Percentiles rank a stretch among this genome's conserved stretches.
Conservation (phyloP, 2,113 vertebrate species). For the Percina caprodes region DNA sequence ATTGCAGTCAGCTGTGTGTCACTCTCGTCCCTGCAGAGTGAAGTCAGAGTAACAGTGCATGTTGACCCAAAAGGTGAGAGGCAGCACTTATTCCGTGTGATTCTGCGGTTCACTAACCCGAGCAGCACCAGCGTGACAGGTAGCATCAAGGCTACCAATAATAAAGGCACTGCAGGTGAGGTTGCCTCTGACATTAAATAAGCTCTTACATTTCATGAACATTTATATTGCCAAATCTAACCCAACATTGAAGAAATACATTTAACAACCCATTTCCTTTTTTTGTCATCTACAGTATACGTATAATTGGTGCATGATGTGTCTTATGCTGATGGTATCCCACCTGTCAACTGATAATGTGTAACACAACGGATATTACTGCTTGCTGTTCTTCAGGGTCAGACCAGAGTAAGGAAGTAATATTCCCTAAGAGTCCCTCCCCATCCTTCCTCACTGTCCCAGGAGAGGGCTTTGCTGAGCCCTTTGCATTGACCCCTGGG, state of each 20-base stretch:
- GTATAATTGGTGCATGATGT: neutral
- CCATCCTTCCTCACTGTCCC: slow-evolving; percentile 92
- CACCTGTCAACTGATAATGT: neutral
- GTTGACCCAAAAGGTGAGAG: slow-evolving; percentile 87
- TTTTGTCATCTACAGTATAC: neutral
- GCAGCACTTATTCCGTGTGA: slow-evolving; percentile 83
- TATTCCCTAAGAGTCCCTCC: slow-evolving; percentile 87
- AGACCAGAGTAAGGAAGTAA: slow-evolving; percentile 87
- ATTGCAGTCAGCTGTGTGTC: slow-evolving; percentile 50
- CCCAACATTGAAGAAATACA: neutral
- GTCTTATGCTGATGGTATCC: neutral
- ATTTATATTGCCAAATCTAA: slow-evolving; percentile 29
- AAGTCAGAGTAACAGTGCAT: slow-evolving; percentile 90
- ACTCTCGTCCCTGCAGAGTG: slow-evolving; percentile 87
- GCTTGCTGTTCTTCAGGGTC: slow-evolving; percentile 77
- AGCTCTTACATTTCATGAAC: neutral
- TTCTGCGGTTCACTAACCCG: slow-evolving; percentile 92
- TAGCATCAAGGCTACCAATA: slow-evolving; percentile 83
- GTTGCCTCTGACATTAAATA: slow-evolving; percentile 37
- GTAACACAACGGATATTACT: slow-evolving; percentile 15
- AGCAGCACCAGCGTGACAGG: slow-evolving; percentile 81
- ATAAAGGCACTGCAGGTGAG: slow-evolving; percentile 86
- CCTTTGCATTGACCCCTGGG: slow-evolving; percentile 88
- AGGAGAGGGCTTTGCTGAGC: slow-evolving; percentile 86
- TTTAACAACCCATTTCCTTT: neutral